A percentile compares a stretch with the other conserved stretches of the same genome.
Conservation (phyloP, 2,113 vertebrate genomes). For the Serinus canaria region DNA sequence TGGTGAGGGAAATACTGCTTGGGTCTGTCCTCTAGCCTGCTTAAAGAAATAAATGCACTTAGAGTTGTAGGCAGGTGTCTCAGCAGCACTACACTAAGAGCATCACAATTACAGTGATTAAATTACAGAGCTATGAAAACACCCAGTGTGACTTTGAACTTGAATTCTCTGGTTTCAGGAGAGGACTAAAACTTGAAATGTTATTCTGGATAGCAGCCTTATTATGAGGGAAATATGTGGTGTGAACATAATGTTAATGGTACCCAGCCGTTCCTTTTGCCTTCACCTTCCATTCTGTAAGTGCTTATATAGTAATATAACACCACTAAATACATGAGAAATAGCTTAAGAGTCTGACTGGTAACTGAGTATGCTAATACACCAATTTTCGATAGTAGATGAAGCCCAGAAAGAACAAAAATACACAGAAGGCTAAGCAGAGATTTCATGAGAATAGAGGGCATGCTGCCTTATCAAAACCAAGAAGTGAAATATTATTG, state of each 20-base stretch:
- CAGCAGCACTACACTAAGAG: not conserved
- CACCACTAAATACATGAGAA: not conserved
- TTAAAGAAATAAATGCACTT: not conserved
- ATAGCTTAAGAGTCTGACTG: not conserved
- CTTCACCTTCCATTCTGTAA: not conserved
- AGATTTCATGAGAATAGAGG: not conserved
- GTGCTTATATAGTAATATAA: not conserved
- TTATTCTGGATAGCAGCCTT: not conserved
- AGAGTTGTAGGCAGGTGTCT: not conserved
- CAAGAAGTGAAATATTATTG: not conserved
- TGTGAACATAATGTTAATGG: not conserved
- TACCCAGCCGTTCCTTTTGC: not conserved
- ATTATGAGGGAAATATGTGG: not conserved
- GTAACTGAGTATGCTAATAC: not conserved
- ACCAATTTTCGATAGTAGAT: fast-evolving
- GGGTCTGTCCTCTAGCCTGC: not conserved
- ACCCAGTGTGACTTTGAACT: not conserved
- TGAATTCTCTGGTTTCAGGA: not conserved
- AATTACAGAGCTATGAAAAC: not conserved
- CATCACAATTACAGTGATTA: not conserved
- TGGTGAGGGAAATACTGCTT: not conserved
- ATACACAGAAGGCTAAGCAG: not conserved
- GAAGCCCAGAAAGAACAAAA: not conserved
- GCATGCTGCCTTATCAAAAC: not conserved
- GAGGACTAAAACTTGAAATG: not conserved